phyloP scores from a whole-genome alignment of 2,888 invertebrate species.

The Chrysolina americana region DNA sequence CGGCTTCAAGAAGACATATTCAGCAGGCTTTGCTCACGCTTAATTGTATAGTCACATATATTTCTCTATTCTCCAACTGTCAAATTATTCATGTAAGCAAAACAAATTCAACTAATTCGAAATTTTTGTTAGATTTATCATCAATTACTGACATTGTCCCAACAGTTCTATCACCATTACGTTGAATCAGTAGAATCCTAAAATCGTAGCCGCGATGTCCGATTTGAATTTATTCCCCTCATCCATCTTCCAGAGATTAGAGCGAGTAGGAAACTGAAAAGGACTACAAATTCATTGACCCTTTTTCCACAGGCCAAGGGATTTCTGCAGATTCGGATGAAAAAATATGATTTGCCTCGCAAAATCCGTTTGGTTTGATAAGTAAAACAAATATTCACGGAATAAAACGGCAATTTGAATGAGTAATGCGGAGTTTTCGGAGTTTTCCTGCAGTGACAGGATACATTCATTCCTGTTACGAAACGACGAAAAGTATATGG shows the following conservation, averaged over 20 bases:
- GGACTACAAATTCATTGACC: neutral
- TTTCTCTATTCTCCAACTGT: too few species aligned
- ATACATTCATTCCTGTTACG: constrained; percentile 4
- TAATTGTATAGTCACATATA: too few species aligned
- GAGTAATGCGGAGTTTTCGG: constrained; percentile 11
- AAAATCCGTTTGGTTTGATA: neutral
- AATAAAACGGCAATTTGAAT: constrained; percentile 15
- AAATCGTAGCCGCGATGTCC: neutral
- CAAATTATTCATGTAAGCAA: too few species aligned
- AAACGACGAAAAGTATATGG: constrained; percentile 4
- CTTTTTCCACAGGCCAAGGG: neutral
- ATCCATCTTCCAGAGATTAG: neutral
- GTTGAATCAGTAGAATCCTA: neutral
- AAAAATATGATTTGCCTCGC: neutral
- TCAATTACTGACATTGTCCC: too few species aligned
- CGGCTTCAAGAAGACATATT: too few species aligned
- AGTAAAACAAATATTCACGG: constrained; percentile 15
- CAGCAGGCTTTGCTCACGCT: too few species aligned
- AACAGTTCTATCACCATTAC: too few species aligned
- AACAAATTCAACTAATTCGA: too few species aligned
- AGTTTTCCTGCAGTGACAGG: neutral
- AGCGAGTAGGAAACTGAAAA: neutral
- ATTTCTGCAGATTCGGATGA: neutral
- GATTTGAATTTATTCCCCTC: neutral
- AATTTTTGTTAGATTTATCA: too few species aligned